Conservation (phyloP, 2,797 vertebrate species). For the Novumbra hubbsi region DNA sequence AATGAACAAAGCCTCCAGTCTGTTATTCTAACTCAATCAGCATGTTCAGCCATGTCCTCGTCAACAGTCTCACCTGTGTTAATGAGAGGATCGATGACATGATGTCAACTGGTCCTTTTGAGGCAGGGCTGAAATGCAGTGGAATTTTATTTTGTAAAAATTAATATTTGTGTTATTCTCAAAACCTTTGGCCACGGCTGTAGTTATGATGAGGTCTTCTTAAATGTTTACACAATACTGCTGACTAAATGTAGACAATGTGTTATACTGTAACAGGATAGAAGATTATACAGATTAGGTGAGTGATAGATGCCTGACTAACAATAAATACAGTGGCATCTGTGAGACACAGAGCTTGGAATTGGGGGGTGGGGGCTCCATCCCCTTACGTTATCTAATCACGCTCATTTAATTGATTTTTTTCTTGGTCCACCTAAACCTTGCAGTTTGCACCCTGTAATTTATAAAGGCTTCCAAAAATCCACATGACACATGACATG, state of each 20-base stretch:
- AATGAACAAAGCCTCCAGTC: too few species aligned
- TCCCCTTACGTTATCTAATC: constrained; percentile 23
- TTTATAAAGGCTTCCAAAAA: too few species aligned
- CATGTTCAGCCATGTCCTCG: too few species aligned
- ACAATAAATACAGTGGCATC: constrained; percentile 42
- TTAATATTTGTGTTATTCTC: too few species aligned
- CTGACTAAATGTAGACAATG: constrained; percentile 23
- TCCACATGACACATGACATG: constrained; percentile 16
- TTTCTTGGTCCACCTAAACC: constrained; percentile 4
- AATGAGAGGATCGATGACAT: too few species aligned
- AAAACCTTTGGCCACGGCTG: too few species aligned
- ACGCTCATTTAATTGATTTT: constrained; percentile 14
- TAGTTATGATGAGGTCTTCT: constrained; percentile 31
- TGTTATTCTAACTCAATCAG: too few species aligned
- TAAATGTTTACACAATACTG: constrained; percentile 44
- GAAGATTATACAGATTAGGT: constrained; percentile 31
- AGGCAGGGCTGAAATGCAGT: too few species aligned
- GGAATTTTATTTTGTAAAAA: too few species aligned
- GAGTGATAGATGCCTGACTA: constrained; percentile 7
- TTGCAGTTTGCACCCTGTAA: neutral
- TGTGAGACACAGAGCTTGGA: neutral
- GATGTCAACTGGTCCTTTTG: too few species aligned
- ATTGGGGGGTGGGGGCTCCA: neutral
- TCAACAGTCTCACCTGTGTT: too few species aligned
- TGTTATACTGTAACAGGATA: constrained; percentile 21